phyloP scores from a whole-genome alignment of 1,140 invertebrate species.

The Brachionus calyciflorus region DNA sequence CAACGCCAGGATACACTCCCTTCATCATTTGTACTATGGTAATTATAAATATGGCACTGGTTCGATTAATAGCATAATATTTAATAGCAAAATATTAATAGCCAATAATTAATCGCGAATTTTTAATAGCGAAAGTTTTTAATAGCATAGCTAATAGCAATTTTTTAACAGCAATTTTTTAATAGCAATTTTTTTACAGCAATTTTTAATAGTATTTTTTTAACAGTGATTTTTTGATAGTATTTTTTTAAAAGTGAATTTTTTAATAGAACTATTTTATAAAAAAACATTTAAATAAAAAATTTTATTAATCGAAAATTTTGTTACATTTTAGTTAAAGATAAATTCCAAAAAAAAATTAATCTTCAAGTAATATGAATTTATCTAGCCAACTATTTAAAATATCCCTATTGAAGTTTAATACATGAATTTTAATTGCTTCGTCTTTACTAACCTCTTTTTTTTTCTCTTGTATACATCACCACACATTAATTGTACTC shows the following conservation, averaged over 20 bases:
- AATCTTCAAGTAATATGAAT: not conserved
- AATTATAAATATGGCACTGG: constrained; percentile 4
- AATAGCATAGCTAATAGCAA: no score
- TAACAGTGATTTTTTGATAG: no score
- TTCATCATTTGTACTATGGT: no score
- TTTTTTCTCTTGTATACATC: constrained; percentile 10
- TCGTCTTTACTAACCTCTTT: not conserved
- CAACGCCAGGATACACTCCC: no score
- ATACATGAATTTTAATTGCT: not conserved
- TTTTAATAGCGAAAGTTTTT: no score
- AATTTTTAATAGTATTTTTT: no score
- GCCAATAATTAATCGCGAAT: no score
- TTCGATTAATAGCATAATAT: not conserved
- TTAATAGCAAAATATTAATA: constrained; percentile 36
- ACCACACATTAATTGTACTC: not conserved
- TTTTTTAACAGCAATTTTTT: no score
- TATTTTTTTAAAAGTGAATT: constrained; percentile 33
- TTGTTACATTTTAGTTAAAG: no score
- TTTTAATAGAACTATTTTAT: constrained; percentile 23
- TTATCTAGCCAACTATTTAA: not conserved
- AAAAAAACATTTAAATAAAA: not conserved
- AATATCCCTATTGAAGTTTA: not conserved
- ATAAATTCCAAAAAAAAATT: not conserved
- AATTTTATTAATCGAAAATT: not conserved
- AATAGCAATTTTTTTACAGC: no score